phyloP scores from a whole-genome alignment of 1,140 invertebrate genomes.

The Leptopilina boulardi region DNA sequence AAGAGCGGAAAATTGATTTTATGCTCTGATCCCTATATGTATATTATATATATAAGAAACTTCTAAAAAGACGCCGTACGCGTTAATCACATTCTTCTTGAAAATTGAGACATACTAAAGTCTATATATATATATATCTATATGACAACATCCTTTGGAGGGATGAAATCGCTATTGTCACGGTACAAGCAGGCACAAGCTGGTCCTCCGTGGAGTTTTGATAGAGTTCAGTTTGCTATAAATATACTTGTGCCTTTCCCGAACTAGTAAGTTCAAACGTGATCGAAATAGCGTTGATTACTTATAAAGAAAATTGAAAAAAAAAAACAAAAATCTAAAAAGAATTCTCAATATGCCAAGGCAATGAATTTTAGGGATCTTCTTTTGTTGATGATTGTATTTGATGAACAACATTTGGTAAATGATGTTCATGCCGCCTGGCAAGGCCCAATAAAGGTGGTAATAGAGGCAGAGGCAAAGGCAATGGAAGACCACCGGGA shows the following conservation, averaged over 20 bases:
- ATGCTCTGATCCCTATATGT: background rate
- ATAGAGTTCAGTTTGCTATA: constrained; percentile 21
- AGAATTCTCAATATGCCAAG: background rate
- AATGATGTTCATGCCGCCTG: constrained; percentile 68
- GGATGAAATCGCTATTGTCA: constrained; percentile 55
- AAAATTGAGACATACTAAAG: constrained; percentile 34
- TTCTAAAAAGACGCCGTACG: constrained; percentile 30
- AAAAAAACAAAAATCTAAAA: background rate
- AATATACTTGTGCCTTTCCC: constrained; percentile 51
- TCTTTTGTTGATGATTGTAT: constrained; percentile 72
- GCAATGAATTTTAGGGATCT: constrained; percentile 64
- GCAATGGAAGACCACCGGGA: constrained; percentile 75
- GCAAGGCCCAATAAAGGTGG: constrained; percentile 73
- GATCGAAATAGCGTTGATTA: constrained; percentile 1
- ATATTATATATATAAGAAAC: constrained; percentile 29
- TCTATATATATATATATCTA: constrained; percentile 41
- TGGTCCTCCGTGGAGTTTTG: constrained; percentile 52
- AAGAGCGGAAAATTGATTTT: constrained; percentile 42
- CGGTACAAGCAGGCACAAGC: constrained; percentile 61
- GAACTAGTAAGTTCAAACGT: constrained; percentile 20
- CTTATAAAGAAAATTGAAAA: no score
- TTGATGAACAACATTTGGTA: constrained; percentile 68
- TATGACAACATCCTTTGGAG: constrained; percentile 49
- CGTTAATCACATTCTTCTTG: constrained; percentile 23
- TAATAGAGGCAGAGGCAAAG: constrained; percentile 75